Conservation (phyloP, 2,888 invertebrate species). For the Xanthostigma xanthostigma region DNA sequence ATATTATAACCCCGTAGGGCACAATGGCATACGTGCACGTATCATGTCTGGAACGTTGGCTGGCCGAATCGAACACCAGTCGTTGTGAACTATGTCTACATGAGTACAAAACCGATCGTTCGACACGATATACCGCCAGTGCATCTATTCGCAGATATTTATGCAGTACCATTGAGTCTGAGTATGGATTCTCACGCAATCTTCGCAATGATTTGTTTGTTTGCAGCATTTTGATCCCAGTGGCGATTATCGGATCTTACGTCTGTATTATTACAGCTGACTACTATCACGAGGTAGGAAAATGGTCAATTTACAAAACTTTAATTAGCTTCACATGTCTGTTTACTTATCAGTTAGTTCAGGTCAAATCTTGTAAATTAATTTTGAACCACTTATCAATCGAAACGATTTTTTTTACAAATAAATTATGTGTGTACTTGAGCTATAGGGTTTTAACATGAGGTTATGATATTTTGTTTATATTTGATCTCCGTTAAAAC, state of each 20-base stretch:
- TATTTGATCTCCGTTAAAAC: too few relatives aligned
- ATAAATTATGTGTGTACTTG: too few relatives aligned
- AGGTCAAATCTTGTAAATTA: too few relatives aligned
- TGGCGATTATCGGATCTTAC: constrained; percentile 36
- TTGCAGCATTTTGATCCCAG: constrained; percentile 38
- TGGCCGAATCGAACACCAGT: constrained; percentile 54
- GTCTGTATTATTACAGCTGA: constrained; percentile 34
- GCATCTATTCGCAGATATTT: constrained; percentile 46
- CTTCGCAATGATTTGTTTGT: constrained; percentile 36
- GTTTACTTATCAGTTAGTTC: too few relatives aligned
- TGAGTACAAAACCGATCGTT: constrained; percentile 45
- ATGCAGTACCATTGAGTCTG: constrained; percentile 22
- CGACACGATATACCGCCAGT: constrained; percentile 40
- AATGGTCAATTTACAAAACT: constrained; percentile 27
- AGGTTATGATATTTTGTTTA: too few relatives aligned
- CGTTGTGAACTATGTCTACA: constrained; percentile 60
- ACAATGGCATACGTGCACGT: constrained; percentile 59
- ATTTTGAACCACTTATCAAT: too few relatives aligned
- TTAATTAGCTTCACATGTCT: too few relatives aligned
- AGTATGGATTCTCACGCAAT: constrained; percentile 21
- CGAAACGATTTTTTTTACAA: too few relatives aligned
- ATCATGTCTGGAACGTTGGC: constrained; percentile 59
- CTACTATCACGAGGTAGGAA: constrained; percentile 31
- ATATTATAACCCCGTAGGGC: constrained; percentile 39
- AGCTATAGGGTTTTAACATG: too few relatives aligned